Conservation (phyloP, 1,140 invertebrate species). For the Drosophila elegans region DNA sequence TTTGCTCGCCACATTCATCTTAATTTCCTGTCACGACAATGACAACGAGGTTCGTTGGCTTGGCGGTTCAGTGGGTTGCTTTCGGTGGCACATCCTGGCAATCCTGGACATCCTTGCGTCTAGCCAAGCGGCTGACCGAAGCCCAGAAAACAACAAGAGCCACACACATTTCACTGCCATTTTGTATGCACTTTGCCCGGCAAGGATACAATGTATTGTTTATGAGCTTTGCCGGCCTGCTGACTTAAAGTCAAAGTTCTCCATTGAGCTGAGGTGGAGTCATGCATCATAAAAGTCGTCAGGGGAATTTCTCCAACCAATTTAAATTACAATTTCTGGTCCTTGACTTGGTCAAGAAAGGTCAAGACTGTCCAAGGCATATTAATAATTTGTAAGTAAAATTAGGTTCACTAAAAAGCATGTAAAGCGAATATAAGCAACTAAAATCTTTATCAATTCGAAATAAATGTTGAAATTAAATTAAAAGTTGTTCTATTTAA, state of each 20-base stretch:
- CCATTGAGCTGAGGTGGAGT: background rate
- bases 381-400: background rate
- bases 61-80: slow-evolving; percentile 28
- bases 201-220: slow-evolving; percentile 28
- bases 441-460: too few relatives aligned
- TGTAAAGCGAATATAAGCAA: too few relatives aligned
- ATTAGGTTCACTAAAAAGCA: background rate
- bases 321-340: background rate
- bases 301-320: background rate
- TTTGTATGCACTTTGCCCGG: slow-evolving; percentile 20
- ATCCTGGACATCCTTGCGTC: slow-evolving; percentile 44
- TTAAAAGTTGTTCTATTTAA: too few relatives aligned
- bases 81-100: slow-evolving; percentile 4
- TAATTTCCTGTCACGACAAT: slow-evolving; percentile 83
- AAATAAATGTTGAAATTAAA: background rate
- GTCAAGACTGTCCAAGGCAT: background rate
- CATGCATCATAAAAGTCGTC: slow-evolving; percentile 7
- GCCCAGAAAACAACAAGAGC: slow-evolving; percentile 47
- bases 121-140: slow-evolving; percentile 42
- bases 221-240: slow-evolving; percentile 19
- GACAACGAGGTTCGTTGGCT: slow-evolving; percentile 70
- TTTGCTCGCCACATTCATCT: slow-evolving; percentile 83
- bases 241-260: slow-evolving; percentile 2
- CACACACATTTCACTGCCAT: slow-evolving; percentile 48
- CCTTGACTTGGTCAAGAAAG: too few relatives aligned